These are phyloP conservation scores for Oenanthe melanoleuca DNA, from an alignment of 2,113 vertebrate species.

Conservation along the genomic window DNA sequence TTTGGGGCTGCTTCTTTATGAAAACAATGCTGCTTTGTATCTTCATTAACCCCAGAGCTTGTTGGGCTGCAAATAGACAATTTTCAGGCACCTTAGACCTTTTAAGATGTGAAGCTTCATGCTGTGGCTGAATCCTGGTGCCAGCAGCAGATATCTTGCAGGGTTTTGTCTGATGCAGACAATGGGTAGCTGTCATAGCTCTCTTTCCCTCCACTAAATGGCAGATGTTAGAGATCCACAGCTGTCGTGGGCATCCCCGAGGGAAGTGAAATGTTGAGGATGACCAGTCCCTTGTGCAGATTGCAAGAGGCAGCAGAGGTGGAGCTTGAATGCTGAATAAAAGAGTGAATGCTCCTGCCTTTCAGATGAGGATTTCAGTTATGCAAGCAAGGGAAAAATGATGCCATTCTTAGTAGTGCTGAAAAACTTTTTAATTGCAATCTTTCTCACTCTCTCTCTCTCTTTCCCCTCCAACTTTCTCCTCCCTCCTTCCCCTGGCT, in stretches of 20 bases:
- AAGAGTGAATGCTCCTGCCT: not conserved
- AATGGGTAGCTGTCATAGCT: not conserved
- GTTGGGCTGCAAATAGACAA: not conserved
- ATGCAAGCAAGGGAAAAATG: not conserved
- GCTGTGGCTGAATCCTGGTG: not conserved
- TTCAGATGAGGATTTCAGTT: not conserved
- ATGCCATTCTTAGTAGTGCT: not conserved
- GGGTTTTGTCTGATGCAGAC: not conserved
- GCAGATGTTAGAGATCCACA: not conserved
- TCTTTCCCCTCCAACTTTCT: not conserved
- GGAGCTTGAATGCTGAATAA: not conserved
- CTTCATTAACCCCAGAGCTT: not conserved
- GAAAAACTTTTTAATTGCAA: not conserved
- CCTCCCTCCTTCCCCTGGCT: not conserved
- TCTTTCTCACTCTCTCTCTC: fast-evolving
- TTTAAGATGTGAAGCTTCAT: not conserved
- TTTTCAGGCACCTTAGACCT: not conserved
- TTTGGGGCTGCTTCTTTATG: not conserved
- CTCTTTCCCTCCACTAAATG: not conserved
- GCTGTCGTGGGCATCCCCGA: fast-evolving
- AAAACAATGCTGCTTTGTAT: not conserved
- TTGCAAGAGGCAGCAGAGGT: not conserved
- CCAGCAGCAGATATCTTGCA: not conserved
- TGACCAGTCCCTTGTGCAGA: not conserved
- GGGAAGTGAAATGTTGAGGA: not conserved